phyloP scores from a whole-genome alignment of 2,113 vertebrate genomes.

The Dolichallabes microphthalmus region DNA sequence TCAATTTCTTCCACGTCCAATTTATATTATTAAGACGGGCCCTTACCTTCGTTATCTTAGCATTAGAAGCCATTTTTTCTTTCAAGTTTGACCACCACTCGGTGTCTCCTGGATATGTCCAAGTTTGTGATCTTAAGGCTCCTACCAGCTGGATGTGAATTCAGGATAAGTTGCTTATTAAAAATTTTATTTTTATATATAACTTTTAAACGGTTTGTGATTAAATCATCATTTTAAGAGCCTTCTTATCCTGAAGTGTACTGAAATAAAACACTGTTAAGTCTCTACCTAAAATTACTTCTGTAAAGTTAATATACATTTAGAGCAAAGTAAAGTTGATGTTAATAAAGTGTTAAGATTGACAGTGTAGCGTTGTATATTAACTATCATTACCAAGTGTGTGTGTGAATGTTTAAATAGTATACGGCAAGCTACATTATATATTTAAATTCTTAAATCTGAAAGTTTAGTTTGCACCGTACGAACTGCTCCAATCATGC shows the following conservation, averaged over 20 bases:
- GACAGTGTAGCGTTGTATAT: not conserved
- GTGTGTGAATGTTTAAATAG: not conserved
- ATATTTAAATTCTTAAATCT: no score
- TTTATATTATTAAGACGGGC: not conserved
- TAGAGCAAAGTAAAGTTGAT: not conserved
- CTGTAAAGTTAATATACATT: not conserved
- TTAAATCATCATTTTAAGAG: not conserved
- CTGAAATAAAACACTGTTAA: not conserved
- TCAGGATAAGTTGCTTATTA: not conserved
- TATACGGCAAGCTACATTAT: not conserved
- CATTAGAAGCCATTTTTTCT: slow-evolving; percentile 81
- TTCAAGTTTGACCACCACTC: slow-evolving; percentile 85
- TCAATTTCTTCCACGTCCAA: not conserved
- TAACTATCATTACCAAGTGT: not conserved
- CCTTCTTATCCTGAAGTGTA: not conserved
- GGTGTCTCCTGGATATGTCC: slow-evolving; percentile 78
- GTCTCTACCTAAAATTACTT: not conserved
- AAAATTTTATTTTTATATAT: not conserved
- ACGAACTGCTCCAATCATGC: no score
- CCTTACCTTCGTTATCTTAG: slow-evolving; percentile 80
- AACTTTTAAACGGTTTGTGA: not conserved
- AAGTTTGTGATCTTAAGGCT: slow-evolving; percentile 67
- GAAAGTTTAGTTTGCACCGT: no score
- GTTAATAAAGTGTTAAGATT: not conserved
- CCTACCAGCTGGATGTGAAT: slow-evolving; percentile 76